Conservation (phyloP, 2,113 vertebrate genomes). For the Hippocampus barbouri region DNA sequence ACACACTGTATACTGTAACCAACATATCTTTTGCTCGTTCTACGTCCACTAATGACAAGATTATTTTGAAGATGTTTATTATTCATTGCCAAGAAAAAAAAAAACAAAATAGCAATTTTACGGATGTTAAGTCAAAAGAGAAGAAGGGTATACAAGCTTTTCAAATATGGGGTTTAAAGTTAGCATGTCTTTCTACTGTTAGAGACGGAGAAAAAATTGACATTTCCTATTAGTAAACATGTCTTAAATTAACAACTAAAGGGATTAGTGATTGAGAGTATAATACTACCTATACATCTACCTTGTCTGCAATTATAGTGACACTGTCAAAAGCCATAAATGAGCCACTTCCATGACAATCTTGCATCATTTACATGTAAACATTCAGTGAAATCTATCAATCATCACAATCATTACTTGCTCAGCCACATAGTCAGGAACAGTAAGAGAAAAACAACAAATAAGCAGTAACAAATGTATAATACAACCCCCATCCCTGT, state of each 20-base stretch:
- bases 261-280: constrained; percentile 28
- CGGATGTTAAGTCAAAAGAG: not conserved
- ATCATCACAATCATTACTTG: constrained; percentile 46
- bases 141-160: not conserved
- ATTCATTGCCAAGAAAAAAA: not conserved
- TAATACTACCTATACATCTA: constrained; percentile 14
- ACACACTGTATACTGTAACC: not conserved
- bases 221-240: constrained; percentile 22
- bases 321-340: constrained; percentile 14
- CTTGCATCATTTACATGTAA: constrained; percentile 27
- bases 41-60: not conserved
- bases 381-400: constrained; percentile 42
- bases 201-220: constrained; percentile 28
- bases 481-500: constrained; percentile 23
- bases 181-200: constrained; percentile 7
- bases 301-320: constrained; percentile 22
- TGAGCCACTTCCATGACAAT: constrained; percentile 26
- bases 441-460: constrained; percentile 50
- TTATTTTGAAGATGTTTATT: not conserved
- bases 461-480: constrained; percentile 66
- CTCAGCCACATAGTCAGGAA: constrained; percentile 34
- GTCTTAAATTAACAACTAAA: constrained; percentile 29
- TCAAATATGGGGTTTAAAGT: constrained; percentile 14
- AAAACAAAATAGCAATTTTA: not conserved
- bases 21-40: constrained; percentile 4